Conservation (phyloP, 1,140 invertebrate genomes). For the Panulirus ornatus region DNA sequence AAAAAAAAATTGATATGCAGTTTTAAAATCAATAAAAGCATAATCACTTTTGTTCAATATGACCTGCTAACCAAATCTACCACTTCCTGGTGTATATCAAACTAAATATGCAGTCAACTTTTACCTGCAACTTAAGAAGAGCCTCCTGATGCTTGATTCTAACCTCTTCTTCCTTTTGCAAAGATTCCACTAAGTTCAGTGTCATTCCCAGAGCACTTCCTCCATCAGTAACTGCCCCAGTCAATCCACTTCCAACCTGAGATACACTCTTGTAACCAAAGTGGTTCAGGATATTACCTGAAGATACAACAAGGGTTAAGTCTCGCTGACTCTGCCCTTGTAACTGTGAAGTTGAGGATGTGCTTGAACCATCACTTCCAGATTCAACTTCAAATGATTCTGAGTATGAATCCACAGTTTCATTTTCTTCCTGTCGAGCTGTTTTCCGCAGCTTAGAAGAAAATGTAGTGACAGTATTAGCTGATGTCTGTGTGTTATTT, state of each 20-base stretch:
- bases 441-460: constrained; percentile 2
- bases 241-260: constrained; percentile 17
- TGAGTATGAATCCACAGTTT: constrained; percentile 35
- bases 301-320: constrained; percentile 30
- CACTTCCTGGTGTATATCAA: too few species aligned
- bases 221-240: neutral
- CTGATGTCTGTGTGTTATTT: neutral
- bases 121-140: constrained; percentile 63
- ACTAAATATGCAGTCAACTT: too few species aligned
- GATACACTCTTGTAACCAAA: constrained; percentile 9
- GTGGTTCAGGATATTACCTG: constrained; percentile 18
- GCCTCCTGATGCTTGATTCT: constrained; percentile 54
- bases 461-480: neutral
- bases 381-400: constrained; percentile 67
- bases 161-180: constrained; percentile 67
- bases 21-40: too few species aligned
- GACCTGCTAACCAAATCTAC: too few species aligned
- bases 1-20: too few species aligned
- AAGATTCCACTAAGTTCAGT: constrained; percentile 54
- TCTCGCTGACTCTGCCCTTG: constrained; percentile 16
- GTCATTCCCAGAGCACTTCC: constrained; percentile 50
- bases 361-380: constrained; percentile 34
- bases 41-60: too few species aligned
- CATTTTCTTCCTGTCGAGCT: constrained; percentile 1
- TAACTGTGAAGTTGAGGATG: neutral